A percentile compares a stretch with the other conserved stretches of the same genome.
These are phyloP conservation scores for Telmatherina bonti DNA, from an alignment of 2,797 vertebrate species.

Conservation along the genomic window DNA sequence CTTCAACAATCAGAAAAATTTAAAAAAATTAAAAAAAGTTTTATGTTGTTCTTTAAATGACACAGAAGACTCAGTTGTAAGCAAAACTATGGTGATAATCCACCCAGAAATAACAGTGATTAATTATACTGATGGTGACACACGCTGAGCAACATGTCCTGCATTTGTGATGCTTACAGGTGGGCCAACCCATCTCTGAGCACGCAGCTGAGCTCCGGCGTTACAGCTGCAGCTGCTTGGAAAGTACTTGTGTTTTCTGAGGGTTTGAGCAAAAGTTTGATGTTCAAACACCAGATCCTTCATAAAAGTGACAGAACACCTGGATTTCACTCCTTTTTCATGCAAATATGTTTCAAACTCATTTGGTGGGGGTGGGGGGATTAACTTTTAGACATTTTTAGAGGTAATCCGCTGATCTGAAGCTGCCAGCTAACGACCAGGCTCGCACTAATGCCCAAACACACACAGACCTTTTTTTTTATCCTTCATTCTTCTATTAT, in stretches of 20 bases:
- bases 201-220: not conserved
- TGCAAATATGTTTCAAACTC: conserved; percentile 39
- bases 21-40: no score
- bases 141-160: conserved; percentile 23
- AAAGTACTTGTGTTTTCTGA: not conserved
- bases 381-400: conserved; percentile 64
- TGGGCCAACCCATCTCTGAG: not conserved
- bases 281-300: not conserved
- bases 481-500: conserved; percentile 33
- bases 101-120: conserved; percentile 34
- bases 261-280: not conserved
- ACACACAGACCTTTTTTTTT: conserved; percentile 26
- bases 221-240: not conserved
- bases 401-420: conserved; percentile 68
- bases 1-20: no score
- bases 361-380: conserved; percentile 48
- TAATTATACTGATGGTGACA: conserved; percentile 56
- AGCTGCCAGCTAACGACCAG: conserved; percentile 33
- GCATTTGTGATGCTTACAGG: conserved; percentile 26
- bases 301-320: conserved; percentile 10
- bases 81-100: conserved; percentile 33
- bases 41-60: not conserved
- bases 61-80: conserved; percentile 4
- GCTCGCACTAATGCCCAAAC: conserved; percentile 20
- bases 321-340: conserved; percentile 17